Base-by-base conservation (phyloP, 2,113 vertebrate genomes). In the Mustela nigripes region DNA sequence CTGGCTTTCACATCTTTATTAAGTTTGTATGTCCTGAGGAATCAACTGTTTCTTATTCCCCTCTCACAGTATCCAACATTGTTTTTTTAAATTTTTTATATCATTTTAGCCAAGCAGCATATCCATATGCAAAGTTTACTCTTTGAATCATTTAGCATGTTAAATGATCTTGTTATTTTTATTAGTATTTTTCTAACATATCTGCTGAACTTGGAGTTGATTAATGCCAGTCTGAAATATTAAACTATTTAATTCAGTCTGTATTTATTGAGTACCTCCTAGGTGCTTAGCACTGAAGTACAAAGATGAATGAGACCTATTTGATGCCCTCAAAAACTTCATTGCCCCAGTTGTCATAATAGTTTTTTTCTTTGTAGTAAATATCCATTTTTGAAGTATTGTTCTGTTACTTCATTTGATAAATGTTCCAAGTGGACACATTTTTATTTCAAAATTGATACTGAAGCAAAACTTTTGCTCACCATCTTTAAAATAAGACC, bases 401-500 rank as follows among this genome's bases (percentile, higher is more conserved):
- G 0, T 58, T 96, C n/a, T 82, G 24, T 69, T 56, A 26, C 14
- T 92, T 97, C 24, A 63, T n/a, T 94, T 91, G 62, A 69, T 93
- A 71, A 88, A 50, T 91, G 63, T 96, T 90, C 90, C 48, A 95
- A 42, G 56, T 95, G 42, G 60, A 10, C n/a, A 5, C 28, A 86
- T 71, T 95, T 95, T 90, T 58, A 95, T 58, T 92, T 92, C 62
- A 94, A 16, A 89, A 88, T 78, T 92, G 50, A 58, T 95, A 73
- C 3, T 71, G 56, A 96, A 95, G 39, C 71, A 94, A 73, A 90
- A 73, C 36, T 71, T 71, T 62, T 58, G 48, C 60, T 97, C 36
- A 73, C 36, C 16, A 12, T 80, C 22, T 86, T 87, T 94, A 95
- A 95, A 86, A 50, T 81, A 82, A 94, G 60, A 91, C 28, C 18